phyloP scores from a whole-genome alignment of 1,140 invertebrate genomes.

The Zaprionus inermis region DNA sequence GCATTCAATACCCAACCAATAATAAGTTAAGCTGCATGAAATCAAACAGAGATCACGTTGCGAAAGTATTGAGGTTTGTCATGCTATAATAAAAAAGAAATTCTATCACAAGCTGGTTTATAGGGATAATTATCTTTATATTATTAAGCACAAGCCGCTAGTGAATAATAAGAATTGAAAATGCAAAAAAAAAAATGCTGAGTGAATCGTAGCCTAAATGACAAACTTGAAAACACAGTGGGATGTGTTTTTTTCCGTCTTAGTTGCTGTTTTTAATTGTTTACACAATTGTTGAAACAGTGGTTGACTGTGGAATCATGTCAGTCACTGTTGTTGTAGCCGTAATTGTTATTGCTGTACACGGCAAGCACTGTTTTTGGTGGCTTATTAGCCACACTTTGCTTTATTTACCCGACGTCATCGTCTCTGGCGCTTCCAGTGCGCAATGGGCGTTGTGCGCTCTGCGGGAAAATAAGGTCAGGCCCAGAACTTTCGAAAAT shows the following conservation, averaged over 20 bases:
- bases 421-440: constrained; percentile 48
- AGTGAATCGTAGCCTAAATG: constrained; percentile 7
- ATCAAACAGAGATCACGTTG: not conserved
- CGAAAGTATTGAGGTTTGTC: not conserved
- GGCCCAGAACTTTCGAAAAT: constrained; percentile 72
- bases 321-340: constrained; percentile 19
- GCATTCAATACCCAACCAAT: not conserved
- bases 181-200: constrained; percentile 8
- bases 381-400: constrained; percentile 70
- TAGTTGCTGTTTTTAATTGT: constrained; percentile 46
- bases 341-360: constrained; percentile 19
- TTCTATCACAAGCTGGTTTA: not conserved
- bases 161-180: constrained; percentile 5
- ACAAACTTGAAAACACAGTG: constrained; percentile 24
- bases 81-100: not conserved
- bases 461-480: constrained; percentile 67
- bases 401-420: constrained; percentile 52
- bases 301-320: constrained; percentile 1
- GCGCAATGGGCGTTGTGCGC: constrained; percentile 25
- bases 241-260: constrained; percentile 16
- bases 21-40: not conserved
- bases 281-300: constrained; percentile 58
- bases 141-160: not conserved
- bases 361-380: constrained; percentile 34
- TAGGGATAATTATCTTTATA: not conserved